phyloP scores from a whole-genome alignment of 2,113 vertebrate species.

The Aspidoscelis tigris region DNA sequence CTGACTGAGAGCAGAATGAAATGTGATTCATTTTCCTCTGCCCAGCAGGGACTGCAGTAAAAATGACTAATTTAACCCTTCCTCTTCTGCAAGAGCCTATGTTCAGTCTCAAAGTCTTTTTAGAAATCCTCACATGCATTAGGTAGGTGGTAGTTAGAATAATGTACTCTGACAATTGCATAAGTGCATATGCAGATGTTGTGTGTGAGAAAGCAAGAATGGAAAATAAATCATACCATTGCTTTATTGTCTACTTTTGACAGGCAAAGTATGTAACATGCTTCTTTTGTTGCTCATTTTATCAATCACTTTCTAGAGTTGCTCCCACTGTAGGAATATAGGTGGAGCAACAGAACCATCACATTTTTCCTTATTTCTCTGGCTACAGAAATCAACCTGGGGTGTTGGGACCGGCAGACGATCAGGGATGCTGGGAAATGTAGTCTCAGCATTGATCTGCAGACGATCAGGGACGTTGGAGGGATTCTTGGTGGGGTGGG shows the following conservation, averaged over 20 bases:
- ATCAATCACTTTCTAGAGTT: constrained; percentile 12
- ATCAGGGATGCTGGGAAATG: too few relatives aligned
- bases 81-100: background rate
- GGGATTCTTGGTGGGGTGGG: too few relatives aligned
- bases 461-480: too few relatives aligned
- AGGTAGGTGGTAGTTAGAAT: background rate
- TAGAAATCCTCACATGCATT: background rate
- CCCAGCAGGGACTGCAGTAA: constrained; percentile 55
- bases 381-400: too few relatives aligned
- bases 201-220: background rate
- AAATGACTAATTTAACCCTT: constrained; percentile 56
- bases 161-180: background rate
- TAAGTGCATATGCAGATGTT: background rate
- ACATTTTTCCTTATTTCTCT: too few relatives aligned
- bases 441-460: too few relatives aligned
- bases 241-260: background rate
- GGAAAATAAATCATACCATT: background rate
- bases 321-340: constrained; percentile 53
- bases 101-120: background rate
- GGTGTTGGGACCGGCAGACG: too few relatives aligned
- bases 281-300: constrained; percentile 37
- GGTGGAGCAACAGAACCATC: constrained; percentile 17
- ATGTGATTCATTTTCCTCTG: constrained; percentile 77
- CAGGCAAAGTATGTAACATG: background rate
- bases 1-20: constrained; percentile 75